Evolutionary conservation across 2,113 vertebrate genomes (phyloP), one percentile per base, ranked within the genome.

Genomic region (Upupa epops): DNA sequence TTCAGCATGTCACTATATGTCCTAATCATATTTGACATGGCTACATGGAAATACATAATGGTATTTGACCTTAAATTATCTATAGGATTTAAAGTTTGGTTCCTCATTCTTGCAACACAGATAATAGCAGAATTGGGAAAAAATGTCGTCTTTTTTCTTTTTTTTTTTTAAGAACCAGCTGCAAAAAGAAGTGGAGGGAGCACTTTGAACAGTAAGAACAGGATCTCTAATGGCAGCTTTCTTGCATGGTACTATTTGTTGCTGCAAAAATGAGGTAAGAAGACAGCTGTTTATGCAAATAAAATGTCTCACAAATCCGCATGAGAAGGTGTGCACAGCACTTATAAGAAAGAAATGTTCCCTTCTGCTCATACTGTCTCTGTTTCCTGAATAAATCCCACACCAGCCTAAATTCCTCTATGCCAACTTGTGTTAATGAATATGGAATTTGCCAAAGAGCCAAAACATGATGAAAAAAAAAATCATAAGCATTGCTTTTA

Each of bases 251-350:
- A 6, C 25, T 94, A 52, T 91, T 94, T 94, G 91, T 86, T 95
- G 73, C 58, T 91, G 42, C 26, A 86, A 55, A 92, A 95, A 89
- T 90, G 77, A 95, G 89, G 70, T 48, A 88, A 93, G 90, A 95
- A 82, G 85, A 87, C 96, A 97, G 95, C 90, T 95, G 95, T 96
- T 96, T 92, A 96, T 96, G 95, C 92, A 95, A 96, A 96, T 96
- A 93, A 90, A 96, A 94, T 91, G 90, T 91, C 94, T 94, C 64
- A 73, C 89, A 91, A 96, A 97, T 90, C 58, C 95, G 93, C 92
- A 94, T 83, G 92, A 97, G 95, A 96, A 96, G 95, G 95, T 97
- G 80, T 95, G 94, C 77, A 48, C 76, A 85, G 61, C 84, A 91
- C 83, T 96, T 95, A 75, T 5, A 91, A 93, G 87, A 90, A 84